Evolutionary conservation across 2,113 vertebrate species (phyloP).

Genomic region (Geothlypis trichas): DNA sequence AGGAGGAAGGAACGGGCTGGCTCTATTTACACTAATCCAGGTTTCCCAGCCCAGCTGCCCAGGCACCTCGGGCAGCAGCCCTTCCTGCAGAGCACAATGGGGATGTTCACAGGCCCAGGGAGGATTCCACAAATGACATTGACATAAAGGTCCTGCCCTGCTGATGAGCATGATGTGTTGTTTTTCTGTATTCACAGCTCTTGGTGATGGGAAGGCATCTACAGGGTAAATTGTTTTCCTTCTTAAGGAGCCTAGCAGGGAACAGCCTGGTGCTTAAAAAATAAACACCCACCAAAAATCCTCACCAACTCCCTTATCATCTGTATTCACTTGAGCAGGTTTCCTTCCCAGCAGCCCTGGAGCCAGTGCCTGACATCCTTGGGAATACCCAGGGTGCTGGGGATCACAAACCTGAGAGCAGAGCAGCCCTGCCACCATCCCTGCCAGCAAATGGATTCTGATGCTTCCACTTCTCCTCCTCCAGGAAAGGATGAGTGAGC

Average conservation of each 20-base stretch:
- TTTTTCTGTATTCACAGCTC: slow-evolving; percentile 37
- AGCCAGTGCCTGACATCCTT: neutral
- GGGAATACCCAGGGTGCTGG: neutral
- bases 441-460: accelerated
- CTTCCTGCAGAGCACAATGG: slow-evolving; percentile 41
- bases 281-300: neutral
- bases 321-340: neutral
- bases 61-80: neutral
- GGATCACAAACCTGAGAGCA: neutral
- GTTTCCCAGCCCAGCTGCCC: slow-evolving; percentile 1
- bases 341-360: neutral
- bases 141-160: slow-evolving; percentile 64
- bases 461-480: neutral
- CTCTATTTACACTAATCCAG: neutral
- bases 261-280: neutral
- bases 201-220: slow-evolving; percentile 4
- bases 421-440: neutral
- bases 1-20: neutral
- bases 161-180: slow-evolving; percentile 62
- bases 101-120: slow-evolving; percentile 7
- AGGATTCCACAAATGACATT: slow-evolving; percentile 39
- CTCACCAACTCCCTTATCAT: neutral
- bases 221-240: neutral
- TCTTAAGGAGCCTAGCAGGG: neutral
- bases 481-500: neutral